Evolutionary conservation across 2,113 vertebrate species (phyloP).

Genomic region (Gyps fulvus): DNA sequence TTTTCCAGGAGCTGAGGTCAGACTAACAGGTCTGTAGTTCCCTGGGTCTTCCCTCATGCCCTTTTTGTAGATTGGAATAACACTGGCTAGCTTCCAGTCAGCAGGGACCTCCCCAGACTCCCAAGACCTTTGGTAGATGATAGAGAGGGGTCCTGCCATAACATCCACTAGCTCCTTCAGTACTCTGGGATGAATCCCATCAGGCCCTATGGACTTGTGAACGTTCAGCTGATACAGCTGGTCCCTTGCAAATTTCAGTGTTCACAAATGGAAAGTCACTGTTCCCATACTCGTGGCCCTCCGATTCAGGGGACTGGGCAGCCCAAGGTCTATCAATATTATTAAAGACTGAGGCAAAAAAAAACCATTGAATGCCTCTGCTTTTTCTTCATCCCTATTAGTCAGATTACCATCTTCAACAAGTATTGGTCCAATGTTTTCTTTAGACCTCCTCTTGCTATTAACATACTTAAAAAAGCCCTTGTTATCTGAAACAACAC

Average conservation of each 20-base stretch:
- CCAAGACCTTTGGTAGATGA: background rate
- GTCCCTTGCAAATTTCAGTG: background rate
- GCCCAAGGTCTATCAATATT: background rate
- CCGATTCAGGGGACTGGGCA: background rate
- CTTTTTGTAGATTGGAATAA: no score
- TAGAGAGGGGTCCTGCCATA: background rate
- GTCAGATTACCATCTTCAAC: no score
- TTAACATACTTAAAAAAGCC: no score
- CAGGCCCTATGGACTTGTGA: background rate
- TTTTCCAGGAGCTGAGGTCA: background rate
- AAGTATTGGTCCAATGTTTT: no score
- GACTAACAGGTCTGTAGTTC: background rate
- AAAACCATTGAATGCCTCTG: background rate
- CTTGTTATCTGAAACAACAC: no score
- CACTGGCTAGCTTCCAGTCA: background rate
- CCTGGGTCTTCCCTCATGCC: background rate
- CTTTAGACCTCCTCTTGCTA: no score
- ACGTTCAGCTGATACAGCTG: background rate
- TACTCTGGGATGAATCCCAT: background rate
- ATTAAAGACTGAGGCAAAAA: background rate
- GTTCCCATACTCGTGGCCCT: background rate
- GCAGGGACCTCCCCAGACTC: background rate
- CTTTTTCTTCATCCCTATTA: no score
- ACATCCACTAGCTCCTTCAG: background rate
- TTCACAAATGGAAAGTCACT: background rate